phyloP scores from a whole-genome alignment of 1,140 invertebrate species.

The Sycobia sp. region DNA sequence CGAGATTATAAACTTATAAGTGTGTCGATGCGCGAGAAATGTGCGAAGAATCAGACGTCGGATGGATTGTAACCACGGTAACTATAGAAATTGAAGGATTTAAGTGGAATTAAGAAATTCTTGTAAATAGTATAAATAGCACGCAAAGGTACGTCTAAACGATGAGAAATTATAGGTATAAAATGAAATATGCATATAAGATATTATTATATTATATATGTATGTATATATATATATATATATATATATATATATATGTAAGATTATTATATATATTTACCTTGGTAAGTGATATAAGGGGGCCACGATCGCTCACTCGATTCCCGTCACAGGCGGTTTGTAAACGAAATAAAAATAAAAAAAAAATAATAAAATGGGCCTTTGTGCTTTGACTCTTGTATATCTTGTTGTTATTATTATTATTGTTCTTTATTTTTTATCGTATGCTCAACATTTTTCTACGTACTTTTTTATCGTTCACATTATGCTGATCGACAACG shows the following conservation, averaged over 20 bases:
- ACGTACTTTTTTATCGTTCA: constrained; percentile 21
- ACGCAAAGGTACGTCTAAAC: constrained; percentile 55
- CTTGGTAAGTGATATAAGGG: constrained; percentile 58
- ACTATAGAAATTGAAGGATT: constrained; percentile 37
- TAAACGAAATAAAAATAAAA: constrained; percentile 31
- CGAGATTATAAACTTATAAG: constrained; percentile 27
- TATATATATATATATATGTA: constrained; percentile 44
- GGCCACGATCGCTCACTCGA: constrained; percentile 48
- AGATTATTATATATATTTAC: constrained; percentile 55
- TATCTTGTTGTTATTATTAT: constrained; percentile 29
- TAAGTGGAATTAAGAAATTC: constrained; percentile 41
- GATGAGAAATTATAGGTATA: constrained; percentile 59
- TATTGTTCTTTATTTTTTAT: constrained; percentile 20
- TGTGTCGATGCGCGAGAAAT: constrained; percentile 30
- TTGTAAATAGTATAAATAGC: constrained; percentile 62
- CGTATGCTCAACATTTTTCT: constrained; percentile 23
- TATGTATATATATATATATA: constrained; percentile 44
- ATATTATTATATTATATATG: constrained; percentile 57
- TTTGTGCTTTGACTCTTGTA: constrained; percentile 19
- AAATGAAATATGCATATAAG: constrained; percentile 59
- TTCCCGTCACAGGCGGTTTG: constrained; percentile 30
- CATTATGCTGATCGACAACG: constrained; percentile 17
- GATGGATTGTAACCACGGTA: constrained; percentile 36
- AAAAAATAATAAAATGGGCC: constrained; percentile 22
- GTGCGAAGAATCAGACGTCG: constrained; percentile 26